Conservation (phyloP, 2,797 vertebrate species). For the Microchirus variegatus region DNA sequence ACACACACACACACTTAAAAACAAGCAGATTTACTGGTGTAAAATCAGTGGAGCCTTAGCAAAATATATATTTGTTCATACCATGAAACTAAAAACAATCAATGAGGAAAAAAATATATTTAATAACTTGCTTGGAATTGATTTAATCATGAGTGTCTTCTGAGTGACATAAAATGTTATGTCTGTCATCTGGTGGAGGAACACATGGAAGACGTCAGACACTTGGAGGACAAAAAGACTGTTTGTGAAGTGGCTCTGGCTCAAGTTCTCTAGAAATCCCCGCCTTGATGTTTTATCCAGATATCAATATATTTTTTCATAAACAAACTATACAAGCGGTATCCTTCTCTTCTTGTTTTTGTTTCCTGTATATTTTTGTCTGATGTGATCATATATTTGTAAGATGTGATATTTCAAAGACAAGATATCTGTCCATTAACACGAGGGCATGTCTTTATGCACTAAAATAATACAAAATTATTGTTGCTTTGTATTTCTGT, state of each 20-base stretch:
- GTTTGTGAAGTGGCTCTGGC: slow-evolving; percentile 23
- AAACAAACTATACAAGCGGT: slow-evolving; percentile 49
- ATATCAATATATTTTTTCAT: slow-evolving; percentile 55
- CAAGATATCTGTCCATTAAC: slow-evolving; percentile 65
- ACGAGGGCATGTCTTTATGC: slow-evolving; percentile 76
- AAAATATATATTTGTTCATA: slow-evolving; percentile 24
- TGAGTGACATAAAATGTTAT: slow-evolving; percentile 20
- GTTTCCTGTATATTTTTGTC: slow-evolving; percentile 24
- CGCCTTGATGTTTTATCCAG: slow-evolving; percentile 43
- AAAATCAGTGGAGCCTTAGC: slow-evolving; percentile 20
- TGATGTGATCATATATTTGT: slow-evolving; percentile 50
- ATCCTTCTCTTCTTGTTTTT: slow-evolving; percentile 24
- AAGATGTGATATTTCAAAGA: slow-evolving; percentile 65
- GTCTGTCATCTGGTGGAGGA: slow-evolving; percentile 69
- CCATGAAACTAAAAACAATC: slow-evolving; percentile 24
- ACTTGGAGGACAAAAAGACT: slow-evolving; percentile 20
- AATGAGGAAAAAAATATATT: slow-evolving; percentile 5
- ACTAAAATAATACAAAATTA: slow-evolving; percentile 78
- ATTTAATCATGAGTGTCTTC: not conserved
- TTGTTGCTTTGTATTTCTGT: slow-evolving; percentile 60
- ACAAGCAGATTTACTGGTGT: slow-evolving; percentile 27
- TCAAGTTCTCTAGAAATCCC: slow-evolving; percentile 40
- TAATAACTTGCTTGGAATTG: not conserved
- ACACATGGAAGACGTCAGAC: slow-evolving; percentile 37
- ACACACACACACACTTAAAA: too few species aligned